Percentiles rank a stretch among this genome's conserved stretches.
Conservation (phyloP, 2,797 vertebrate species). For the Odontamblyopus rebecca region DNA sequence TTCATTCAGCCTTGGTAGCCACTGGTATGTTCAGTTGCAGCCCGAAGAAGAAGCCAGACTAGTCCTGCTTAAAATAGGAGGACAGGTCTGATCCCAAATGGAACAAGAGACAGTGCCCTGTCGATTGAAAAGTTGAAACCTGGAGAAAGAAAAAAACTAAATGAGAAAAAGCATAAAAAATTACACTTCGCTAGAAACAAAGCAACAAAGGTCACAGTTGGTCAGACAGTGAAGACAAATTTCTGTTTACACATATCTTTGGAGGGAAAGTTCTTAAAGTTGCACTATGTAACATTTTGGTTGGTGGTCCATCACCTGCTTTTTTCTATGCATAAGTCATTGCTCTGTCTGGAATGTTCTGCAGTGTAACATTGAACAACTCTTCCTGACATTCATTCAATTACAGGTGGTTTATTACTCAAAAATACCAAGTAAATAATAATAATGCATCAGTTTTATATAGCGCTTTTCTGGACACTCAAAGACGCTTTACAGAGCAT, state of each 20-base stretch:
- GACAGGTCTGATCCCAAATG: slow-evolving; percentile 91
- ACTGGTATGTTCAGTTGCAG: slow-evolving; percentile 91
- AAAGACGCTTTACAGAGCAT: no score
- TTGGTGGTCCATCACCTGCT: no score
- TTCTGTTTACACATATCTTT: background rate
- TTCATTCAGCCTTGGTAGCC: slow-evolving; percentile 90
- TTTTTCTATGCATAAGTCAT: no score
- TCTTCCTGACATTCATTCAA: no score
- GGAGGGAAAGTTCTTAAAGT: background rate
- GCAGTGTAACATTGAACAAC: no score
- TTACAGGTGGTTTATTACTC: no score
- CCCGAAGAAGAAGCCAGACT: slow-evolving; percentile 85
- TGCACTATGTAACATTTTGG: no score
- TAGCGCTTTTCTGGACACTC: no score
- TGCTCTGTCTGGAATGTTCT: no score
- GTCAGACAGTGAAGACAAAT: background rate
- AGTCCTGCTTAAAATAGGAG: slow-evolving; percentile 90
- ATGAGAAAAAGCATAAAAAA: background rate
- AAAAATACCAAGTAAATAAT: no score
- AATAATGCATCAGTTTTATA: no score
- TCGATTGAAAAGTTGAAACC: slow-evolving; percentile 97
- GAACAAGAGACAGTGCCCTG: slow-evolving; percentile 97
- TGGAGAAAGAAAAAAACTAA: slow-evolving; percentile 50
- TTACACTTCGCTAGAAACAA: background rate
- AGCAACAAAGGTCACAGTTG: background rate